Evolutionary conservation across 2,113 vertebrate genomes (phyloP).

Genomic region (Syrmaticus mikado): DNA sequence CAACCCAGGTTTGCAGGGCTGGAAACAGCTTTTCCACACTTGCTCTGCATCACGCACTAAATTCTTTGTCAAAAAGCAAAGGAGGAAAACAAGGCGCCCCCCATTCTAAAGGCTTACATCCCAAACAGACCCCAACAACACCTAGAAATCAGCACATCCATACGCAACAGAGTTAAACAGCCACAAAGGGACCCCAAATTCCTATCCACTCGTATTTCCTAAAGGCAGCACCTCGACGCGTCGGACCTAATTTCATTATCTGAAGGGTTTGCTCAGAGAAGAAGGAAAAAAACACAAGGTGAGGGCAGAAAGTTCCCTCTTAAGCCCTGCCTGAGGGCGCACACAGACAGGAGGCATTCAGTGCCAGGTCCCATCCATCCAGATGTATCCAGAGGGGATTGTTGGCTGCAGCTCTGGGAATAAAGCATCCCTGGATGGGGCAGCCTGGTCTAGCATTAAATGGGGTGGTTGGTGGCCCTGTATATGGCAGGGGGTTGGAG

Average conservation of each 20-base stretch:
- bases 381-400: rapidly evolving
- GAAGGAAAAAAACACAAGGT: not conserved
- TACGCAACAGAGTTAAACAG: not conserved
- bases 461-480: too few relatives aligned
- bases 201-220: not conserved
- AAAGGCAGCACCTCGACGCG: not conserved
- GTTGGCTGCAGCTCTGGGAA: not conserved
- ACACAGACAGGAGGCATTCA: not conserved
- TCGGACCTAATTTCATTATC: not conserved
- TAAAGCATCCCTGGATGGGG: too few relatives aligned
- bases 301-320: not conserved
- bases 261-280: not conserved
- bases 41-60: not conserved
- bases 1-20: not conserved
- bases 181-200: not conserved
- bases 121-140: not conserved
- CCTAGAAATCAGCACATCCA: not conserved
- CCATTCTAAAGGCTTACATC: not conserved
- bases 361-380: rapidly evolving
- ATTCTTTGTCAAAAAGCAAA: not conserved
- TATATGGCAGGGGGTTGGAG: too few relatives aligned
- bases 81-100: not conserved
- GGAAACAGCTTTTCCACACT: not conserved
- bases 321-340: not conserved
- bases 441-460: too few relatives aligned